Evolutionary conservation across 1,140 invertebrate genomes (phyloP), one percentile per base, ranked within the genome.

Genomic region (Brachystomella parvula): DNA sequence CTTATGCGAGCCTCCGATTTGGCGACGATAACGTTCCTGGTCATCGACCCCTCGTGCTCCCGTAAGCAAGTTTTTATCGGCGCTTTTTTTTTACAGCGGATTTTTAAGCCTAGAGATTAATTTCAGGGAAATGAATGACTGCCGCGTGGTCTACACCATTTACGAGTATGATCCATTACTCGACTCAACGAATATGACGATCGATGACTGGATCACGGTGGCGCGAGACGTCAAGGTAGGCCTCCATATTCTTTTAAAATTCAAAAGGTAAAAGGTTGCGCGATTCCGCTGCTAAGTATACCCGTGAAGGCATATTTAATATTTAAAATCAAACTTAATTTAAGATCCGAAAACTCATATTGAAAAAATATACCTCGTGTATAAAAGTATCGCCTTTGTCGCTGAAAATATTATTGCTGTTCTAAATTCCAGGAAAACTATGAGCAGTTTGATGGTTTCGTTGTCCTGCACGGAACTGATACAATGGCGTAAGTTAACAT

Each of bases 381-480:
- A 44, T 12, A 44, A 44, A 44, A 12, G 9, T n/a, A 44, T 44
- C 39, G 9, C 9, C 9, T 44, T 9, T 12, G 39, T 44, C 9
- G 9, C 39, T 44, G n/a, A 44, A 9, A 26, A 17, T 12, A 56
- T 17, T 56, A 17, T 17, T 56, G 15, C 24, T 56, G 66, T 63
- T 80, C 60, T 80, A 0, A 12, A 17, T 59, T n/a, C n/a, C n/a
- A 92, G 87, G 81, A 85, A 80, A 86, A 83, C 6, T 94, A 95
- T 73, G 83, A 90, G 73, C 79, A 84, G 53, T 96, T 87, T 75
- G 92, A 96, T 76, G 94, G 94, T 0, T 99, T 98, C 76, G 91
- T 99, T 0, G 83, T 98, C 2, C 83, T 98, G 0, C 96, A 98
- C 76, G 96, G 96, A 12, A 98, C 96, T 0, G 96, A 99, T 78